These are phyloP conservation scores for Sipha maydis DNA, from an alignment of 2,888 invertebrate genomes.

Conservation along the genomic window DNA sequence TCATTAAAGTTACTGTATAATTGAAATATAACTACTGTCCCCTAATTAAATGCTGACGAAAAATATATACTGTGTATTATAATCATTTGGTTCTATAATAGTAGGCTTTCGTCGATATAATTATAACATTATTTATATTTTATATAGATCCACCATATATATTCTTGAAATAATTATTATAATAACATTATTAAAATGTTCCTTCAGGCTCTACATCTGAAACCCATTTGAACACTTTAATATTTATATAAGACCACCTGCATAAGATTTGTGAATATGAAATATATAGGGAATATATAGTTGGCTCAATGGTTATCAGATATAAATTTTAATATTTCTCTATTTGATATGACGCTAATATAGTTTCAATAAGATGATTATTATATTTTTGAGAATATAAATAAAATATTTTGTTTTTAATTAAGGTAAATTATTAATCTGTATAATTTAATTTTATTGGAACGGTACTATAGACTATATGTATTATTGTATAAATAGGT, in stretches of 20 bases:
- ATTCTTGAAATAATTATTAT: constrained; percentile 46
- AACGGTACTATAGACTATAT: no score
- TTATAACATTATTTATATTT: constrained; percentile 13
- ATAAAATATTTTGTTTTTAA: not conserved
- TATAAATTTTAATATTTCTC: constrained; percentile 34
- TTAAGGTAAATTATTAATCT: not conserved
- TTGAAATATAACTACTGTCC: constrained; percentile 50
- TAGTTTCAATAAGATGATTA: not conserved
- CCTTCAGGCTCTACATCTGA: constrained; percentile 5
- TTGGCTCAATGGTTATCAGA: not conserved
- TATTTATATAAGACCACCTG: constrained; percentile 35
- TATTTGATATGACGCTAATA: not conserved
- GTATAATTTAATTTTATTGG: not conserved
- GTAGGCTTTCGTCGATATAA: constrained; percentile 34
- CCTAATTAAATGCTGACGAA: constrained; percentile 30
- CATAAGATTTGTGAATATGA: constrained; percentile 33
- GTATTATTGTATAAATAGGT: no score
- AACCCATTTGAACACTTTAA: constrained; percentile 25
- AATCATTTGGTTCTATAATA: constrained; percentile 27
- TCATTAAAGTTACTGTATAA: constrained; percentile 9
- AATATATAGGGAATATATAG: no score
- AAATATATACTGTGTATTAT: not conserved
- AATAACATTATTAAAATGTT: constrained; percentile 50
- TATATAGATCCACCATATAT: not conserved
- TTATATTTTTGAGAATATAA: no score